These are phyloP conservation scores for Mastomys coucha DNA, from an alignment of 2,113 vertebrate species.

Conservation along the genomic window DNA sequence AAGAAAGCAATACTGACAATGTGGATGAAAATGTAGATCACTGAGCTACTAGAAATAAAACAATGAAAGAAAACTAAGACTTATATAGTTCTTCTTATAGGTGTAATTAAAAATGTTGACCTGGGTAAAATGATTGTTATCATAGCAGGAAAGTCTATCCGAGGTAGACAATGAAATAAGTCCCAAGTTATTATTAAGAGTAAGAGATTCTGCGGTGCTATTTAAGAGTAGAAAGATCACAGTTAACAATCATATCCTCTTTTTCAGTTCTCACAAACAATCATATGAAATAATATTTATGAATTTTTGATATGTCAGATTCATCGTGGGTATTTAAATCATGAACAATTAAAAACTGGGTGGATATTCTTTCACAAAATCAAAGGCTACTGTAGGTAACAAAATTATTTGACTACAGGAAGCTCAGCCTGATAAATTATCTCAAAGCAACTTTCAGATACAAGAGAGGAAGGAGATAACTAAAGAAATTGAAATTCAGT, in stretches of 20 bases:
- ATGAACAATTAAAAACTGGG: neutral
- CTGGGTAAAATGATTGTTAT: neutral
- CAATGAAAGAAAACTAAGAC: neutral
- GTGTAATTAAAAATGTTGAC: neutral
- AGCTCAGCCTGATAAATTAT: neutral
- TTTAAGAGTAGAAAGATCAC: too few relatives aligned
- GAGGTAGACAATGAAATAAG: neutral
- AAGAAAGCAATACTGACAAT: neutral
- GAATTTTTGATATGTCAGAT: neutral
- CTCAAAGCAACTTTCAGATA: neutral
- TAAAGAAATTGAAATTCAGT: neutral
- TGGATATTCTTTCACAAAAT: neutral
- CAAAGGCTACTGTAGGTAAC: neutral
- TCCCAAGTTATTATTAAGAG: neutral
- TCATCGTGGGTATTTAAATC: constrained; percentile 26
- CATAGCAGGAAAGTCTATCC: neutral
- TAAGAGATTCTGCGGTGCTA: neutral
- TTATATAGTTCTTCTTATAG: neutral
- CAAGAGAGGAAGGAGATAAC: neutral
- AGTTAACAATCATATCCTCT: neutral
- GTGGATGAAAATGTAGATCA: neutral
- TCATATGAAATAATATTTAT: neutral
- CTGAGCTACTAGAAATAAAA: neutral
- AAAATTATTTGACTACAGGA: neutral
- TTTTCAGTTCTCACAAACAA: neutral